Conservation (phyloP, 1,140 invertebrate species). For the Ceratosolen solmsi region DNA sequence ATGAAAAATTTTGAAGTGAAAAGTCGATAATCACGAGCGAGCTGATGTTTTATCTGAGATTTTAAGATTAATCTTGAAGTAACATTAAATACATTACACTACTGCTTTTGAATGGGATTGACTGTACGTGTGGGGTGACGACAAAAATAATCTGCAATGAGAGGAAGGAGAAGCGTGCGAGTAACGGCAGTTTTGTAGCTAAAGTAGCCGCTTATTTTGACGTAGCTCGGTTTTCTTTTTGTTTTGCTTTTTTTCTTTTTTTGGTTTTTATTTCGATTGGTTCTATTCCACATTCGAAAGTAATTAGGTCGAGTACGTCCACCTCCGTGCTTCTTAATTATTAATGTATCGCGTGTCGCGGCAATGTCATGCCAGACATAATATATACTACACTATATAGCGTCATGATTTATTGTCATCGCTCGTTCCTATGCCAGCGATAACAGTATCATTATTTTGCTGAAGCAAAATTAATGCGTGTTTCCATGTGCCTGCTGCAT, state of each 20-base stretch:
- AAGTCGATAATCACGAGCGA: too few relatives aligned
- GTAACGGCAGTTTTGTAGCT: neutral
- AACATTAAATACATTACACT: too few relatives aligned
- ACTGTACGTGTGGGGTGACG: too few relatives aligned
- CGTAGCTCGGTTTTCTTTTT: neutral
- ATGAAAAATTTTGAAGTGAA: too few relatives aligned
- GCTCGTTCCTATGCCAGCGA: neutral
- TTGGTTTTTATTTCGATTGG: neutral
- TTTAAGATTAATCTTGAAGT: too few relatives aligned
- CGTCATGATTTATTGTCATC: constrained; percentile 36
- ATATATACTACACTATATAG: neutral
- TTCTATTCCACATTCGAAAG: neutral
- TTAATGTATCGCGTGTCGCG: constrained; percentile 35
- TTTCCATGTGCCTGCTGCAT: constrained; percentile 20
- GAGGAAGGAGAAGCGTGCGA: neutral
- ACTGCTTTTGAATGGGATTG: too few relatives aligned
- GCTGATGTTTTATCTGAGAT: too few relatives aligned
- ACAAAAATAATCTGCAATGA: neutral
- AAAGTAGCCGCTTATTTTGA: neutral
- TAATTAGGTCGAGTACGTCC: constrained; percentile 22
- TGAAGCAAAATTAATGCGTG: neutral
- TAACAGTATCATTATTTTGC: constrained; percentile 26
- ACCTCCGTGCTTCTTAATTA: neutral
- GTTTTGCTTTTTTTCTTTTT: neutral
- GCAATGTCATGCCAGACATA: constrained; percentile 17